A percentile compares a stretch with the other conserved stretches of the same genome.
Evolutionary conservation across 2,888 invertebrate genomes (phyloP).

Genomic region (Lepidochrysops patricia): DNA sequence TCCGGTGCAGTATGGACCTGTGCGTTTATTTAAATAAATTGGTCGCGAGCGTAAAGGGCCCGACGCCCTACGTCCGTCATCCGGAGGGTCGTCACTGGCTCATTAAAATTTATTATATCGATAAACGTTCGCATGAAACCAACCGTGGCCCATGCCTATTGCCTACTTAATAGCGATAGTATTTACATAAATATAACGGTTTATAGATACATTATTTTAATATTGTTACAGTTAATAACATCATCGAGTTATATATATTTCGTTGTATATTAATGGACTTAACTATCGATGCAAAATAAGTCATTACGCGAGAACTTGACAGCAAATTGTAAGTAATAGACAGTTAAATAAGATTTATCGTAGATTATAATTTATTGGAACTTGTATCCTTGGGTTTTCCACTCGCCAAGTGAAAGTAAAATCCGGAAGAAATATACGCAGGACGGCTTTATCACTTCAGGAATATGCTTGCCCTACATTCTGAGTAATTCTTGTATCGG

Average conservation of each 20-base stretch:
- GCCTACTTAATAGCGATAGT: background rate
- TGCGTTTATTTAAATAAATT: conserved; percentile 49
- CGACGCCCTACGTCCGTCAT: conserved; percentile 46
- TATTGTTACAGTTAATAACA: conserved; percentile 1
- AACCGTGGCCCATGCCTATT: background rate
- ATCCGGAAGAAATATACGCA: background rate
- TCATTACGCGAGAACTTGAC: background rate
- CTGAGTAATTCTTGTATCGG: background rate
- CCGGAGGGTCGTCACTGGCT: conserved; percentile 33
- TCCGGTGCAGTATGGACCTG: conserved; percentile 34
- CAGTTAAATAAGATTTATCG: background rate
- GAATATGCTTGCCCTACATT: conserved; percentile 2
- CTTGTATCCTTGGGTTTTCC: background rate
- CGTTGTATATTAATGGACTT: background rate
- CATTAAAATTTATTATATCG: conserved; percentile 14
- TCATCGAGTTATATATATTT: background rate
- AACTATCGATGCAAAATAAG: background rate
- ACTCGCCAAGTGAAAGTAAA: conserved; percentile 8
- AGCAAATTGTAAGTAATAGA: background rate
- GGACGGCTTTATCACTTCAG: conserved; percentile 1
- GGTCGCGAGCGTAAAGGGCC: conserved; percentile 36
- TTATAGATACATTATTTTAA: background rate
- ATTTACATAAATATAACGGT: background rate
- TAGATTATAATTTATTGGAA: background rate
- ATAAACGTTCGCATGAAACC: conserved; percentile 3